Evolutionary conservation across 2,888 invertebrate species (phyloP), one percentile per base, ranked within the genome.

Genomic region (Lochmaea crataegi): DNA sequence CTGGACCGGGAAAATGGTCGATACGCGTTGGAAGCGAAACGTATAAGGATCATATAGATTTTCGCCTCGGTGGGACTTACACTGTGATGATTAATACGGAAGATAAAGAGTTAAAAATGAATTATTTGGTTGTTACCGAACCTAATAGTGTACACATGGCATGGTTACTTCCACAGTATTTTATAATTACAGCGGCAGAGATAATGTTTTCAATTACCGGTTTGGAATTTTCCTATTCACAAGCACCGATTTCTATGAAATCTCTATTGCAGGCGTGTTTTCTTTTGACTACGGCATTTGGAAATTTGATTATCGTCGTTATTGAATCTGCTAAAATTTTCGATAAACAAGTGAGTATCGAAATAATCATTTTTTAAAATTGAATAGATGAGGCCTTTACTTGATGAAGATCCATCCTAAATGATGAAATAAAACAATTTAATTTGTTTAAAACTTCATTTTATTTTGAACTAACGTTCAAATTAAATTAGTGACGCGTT

Each of bases 151-250:
- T 97, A 2, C 94, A 94, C 81, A 94, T 98, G 83, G 85, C 95
- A 5, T 94, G 93, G 93, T 91, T 97, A 82, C 84, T 98, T 22
- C 98, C 98, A 0, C 99, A 99, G 85, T 98, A 97, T 84, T 87
- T 98, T 65, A 89, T 98, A 16, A 94, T 99, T 82, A 97, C 98
- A 0, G 91, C 94, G 82, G 98, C 93, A 0, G 99, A 99, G 87
- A 94, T 99, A 57, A 94, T 99, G 93, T 97, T 98, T 86, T 96
- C 97, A 0, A 94, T 99, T 38, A 98, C 98, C 0, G 98, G 98
- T 0, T 88, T 99, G 26, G 95, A 97, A 84, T 99, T 99, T 87
- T 95, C 98, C 0, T 99, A 97, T 86, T 95, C 97, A 0, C 96
- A 96, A 89, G 96, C 98, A 0, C 97, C 98, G 0, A 85, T 89